Evolutionary conservation across 2,888 invertebrate genomes (phyloP).

Genomic region (Spodoptera picta): DNA sequence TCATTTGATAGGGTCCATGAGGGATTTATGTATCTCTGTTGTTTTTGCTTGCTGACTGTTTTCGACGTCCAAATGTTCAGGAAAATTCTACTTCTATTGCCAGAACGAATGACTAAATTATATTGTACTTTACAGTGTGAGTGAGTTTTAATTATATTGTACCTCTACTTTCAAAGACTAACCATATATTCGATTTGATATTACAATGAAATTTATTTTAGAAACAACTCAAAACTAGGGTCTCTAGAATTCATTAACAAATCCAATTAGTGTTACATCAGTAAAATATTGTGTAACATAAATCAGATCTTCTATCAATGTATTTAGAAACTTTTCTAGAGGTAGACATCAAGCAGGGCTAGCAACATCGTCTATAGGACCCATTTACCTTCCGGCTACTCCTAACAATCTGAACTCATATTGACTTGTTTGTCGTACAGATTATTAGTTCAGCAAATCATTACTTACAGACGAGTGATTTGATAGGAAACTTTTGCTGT

Average conservation of each 20-base stretch:
- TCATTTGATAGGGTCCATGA: slow-evolving; percentile 12
- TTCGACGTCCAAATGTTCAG: background rate
- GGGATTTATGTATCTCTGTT: slow-evolving; percentile 2
- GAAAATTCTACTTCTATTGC: too few species aligned
- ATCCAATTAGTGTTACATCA: too few species aligned
- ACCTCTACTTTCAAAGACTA: too few species aligned
- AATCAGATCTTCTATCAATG: slow-evolving; percentile 13
- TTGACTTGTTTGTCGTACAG: slow-evolving; percentile 30
- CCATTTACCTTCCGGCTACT: slow-evolving; percentile 20
- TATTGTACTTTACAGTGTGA: too few species aligned
- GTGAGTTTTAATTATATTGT: too few species aligned
- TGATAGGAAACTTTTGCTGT: slow-evolving; percentile 29
- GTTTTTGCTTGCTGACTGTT: background rate
- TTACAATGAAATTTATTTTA: too few species aligned
- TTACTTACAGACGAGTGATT: slow-evolving; percentile 27
- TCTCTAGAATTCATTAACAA: too few species aligned
- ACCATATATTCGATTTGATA: too few species aligned
- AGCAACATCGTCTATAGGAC: slow-evolving; percentile 11
- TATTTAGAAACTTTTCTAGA: slow-evolving; percentile 15
- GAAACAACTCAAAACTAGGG: too few species aligned
- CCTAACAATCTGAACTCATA: slow-evolving; percentile 26
- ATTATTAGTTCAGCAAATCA: slow-evolving; percentile 41
- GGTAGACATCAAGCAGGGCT: slow-evolving; percentile 11
- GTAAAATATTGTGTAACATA: too few species aligned
- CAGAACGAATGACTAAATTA: too few species aligned